These are phyloP conservation scores for Drosophila tsacasi DNA, from an alignment of 1,140 invertebrate genomes.

Conservation along the genomic window DNA sequence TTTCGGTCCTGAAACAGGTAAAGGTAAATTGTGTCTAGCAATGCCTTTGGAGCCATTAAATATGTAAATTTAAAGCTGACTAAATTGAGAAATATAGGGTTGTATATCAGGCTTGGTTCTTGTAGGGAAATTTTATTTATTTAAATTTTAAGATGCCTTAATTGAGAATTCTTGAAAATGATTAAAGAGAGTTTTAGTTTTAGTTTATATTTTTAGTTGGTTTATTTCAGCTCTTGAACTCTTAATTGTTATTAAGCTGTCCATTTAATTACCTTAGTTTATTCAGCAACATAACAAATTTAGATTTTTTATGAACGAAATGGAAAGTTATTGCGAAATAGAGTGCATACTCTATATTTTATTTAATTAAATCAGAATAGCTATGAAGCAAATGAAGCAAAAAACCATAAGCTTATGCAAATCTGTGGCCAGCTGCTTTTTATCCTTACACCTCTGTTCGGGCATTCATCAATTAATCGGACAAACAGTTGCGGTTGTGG, in stretches of 20 bases:
- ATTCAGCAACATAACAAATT: not conserved
- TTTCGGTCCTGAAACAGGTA: not conserved
- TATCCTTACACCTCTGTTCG: slow-evolving; percentile 23
- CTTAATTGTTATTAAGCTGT: not conserved
- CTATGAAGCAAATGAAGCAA: slow-evolving; percentile 8
- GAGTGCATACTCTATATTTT: slow-evolving; percentile 9
- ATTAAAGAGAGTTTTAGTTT: not conserved
- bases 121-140: not conserved
- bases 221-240: not conserved
- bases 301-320: not conserved
- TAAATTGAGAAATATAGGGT: not conserved
- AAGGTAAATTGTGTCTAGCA: not conserved
- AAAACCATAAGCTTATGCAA: slow-evolving; percentile 18
- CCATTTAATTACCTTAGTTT: not conserved
- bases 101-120: not conserved
- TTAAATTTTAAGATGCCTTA: not conserved
- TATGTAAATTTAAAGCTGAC: not conserved
- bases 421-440: slow-evolving; percentile 12
- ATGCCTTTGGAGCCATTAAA: not conserved
- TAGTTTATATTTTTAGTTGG: not conserved
- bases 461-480: slow-evolving; percentile 39
- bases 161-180: not conserved
- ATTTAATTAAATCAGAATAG: not conserved
- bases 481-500: slow-evolving; percentile 32
- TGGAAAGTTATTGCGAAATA: not conserved